Percentiles rank a stretch among this genome's conserved stretches.
These are phyloP conservation scores for Kryptolebias marmoratus DNA, from an alignment of 2,113 vertebrate genomes.

Conservation along the genomic window DNA sequence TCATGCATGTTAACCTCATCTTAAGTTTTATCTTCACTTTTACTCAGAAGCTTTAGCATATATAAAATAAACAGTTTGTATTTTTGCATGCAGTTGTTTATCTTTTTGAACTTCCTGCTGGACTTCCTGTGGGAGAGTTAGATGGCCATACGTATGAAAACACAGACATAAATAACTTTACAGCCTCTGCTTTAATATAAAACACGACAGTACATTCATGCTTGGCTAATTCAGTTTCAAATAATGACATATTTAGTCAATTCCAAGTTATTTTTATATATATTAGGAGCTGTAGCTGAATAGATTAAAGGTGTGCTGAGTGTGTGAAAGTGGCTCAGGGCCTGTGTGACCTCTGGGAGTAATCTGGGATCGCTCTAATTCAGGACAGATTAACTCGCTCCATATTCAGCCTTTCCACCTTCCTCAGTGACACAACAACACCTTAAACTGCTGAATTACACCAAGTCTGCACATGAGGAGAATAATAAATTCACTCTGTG, in stretches of 20 bases:
- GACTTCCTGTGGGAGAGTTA: neutral
- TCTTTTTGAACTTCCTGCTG: neutral
- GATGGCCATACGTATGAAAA: neutral
- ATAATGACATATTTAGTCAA: neutral
- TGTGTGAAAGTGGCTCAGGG: constrained; percentile 58
- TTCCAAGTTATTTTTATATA: constrained; percentile 4
- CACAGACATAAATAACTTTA: neutral
- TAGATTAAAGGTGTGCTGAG: constrained; percentile 65
- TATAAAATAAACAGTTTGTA: too few relatives aligned
- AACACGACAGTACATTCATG: neutral
- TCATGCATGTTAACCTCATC: too few relatives aligned
- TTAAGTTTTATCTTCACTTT: neutral
- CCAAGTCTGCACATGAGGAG: neutral
- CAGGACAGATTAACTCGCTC: constrained; percentile 77
- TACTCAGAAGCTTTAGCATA: neutral
- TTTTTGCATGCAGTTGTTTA: neutral
- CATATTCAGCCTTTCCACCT: constrained; percentile 27
- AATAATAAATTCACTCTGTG: constrained; percentile 16
- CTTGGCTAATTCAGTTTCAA: neutral
- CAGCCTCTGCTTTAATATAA: neutral
- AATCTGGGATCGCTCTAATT: constrained; percentile 80
- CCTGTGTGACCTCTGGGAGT: constrained; percentile 78
- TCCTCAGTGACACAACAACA: constrained; percentile 2
- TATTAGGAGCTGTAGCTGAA: constrained; percentile 8
- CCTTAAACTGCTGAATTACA: neutral